phyloP scores from a whole-genome alignment of 2,888 invertebrate genomes.

The Poecilobothrus nobilitatus region DNA sequence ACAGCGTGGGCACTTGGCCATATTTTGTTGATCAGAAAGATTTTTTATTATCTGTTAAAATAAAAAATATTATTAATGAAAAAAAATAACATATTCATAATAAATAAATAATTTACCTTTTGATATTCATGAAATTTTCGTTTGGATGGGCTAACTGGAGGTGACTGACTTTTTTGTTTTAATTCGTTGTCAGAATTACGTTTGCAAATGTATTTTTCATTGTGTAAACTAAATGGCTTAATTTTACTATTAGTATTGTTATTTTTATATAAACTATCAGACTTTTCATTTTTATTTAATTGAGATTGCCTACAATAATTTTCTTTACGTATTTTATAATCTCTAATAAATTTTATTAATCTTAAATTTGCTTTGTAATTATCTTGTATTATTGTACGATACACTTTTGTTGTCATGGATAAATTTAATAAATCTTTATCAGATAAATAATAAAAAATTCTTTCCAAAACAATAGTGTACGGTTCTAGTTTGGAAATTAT shows the following conservation, averaged over 20 bases:
- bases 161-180: constrained; percentile 13
- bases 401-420: constrained; percentile 14
- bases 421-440: constrained; percentile 18
- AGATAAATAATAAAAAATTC: constrained; percentile 18
- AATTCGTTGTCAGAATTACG: constrained; percentile 8
- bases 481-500: constrained; percentile 20
- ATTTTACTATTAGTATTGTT: background rate
- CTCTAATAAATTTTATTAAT: constrained; percentile 13
- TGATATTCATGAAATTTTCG: constrained; percentile 24
- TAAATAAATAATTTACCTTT: constrained; percentile 18
- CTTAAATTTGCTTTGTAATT: constrained; percentile 14
- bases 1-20: constrained; percentile 22
- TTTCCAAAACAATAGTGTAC: constrained; percentile 18
- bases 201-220: constrained; percentile 15
- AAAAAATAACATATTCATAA: background rate
- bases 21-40: constrained; percentile 18
- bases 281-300: constrained; percentile 5
- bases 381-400: constrained; percentile 14
- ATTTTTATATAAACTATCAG: background rate
- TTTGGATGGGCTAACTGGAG: constrained; percentile 24
- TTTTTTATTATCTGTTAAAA: constrained; percentile 19
- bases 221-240: constrained; percentile 18
- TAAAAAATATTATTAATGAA: background rate
- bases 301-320: constrained; percentile 13
- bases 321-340: constrained; percentile 18